Conservation (phyloP, 2,888 invertebrate species). For the Apodemia duryi region DNA sequence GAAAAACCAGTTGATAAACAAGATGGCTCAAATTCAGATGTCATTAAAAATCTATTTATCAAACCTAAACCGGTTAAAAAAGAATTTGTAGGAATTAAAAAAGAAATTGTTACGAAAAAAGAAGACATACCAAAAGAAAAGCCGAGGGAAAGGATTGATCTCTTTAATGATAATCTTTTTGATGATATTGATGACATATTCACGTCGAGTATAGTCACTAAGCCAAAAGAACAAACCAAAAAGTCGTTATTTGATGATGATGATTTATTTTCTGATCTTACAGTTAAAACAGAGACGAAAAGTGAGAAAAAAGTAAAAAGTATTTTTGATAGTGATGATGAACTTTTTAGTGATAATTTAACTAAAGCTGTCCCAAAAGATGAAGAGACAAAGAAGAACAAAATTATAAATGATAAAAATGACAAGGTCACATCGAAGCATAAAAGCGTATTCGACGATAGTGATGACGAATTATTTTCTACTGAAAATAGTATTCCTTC, state of each 20-base stretch:
- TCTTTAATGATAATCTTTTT: conserved; percentile 63
- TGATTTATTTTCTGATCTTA: conserved; percentile 55
- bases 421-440: conserved; percentile 14
- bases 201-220: conserved; percentile 45
- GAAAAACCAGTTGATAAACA: background rate
- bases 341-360: conserved; percentile 26
- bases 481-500: background rate
- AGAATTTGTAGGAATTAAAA: conserved; percentile 19
- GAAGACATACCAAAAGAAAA: conserved; percentile 29
- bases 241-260: conserved; percentile 61
- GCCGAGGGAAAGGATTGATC: conserved; percentile 44
- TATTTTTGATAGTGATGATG: conserved; percentile 48
- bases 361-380: background rate
- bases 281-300: conserved; percentile 31
- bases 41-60: conserved; percentile 59
- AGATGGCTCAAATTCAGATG: conserved; percentile 22
- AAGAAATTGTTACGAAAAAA: conserved; percentile 28
- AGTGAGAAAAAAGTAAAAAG: conserved; percentile 32
- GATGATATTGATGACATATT: conserved; percentile 72
- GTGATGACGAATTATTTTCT: conserved; percentile 38
- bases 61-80: conserved; percentile 42
- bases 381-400: background rate
- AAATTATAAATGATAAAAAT: background rate
- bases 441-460: conserved; percentile 27
- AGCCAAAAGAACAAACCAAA: conserved; percentile 33